Conservation (phyloP, 2,888 invertebrate species). For the Lasioglossum figueresi region DNA sequence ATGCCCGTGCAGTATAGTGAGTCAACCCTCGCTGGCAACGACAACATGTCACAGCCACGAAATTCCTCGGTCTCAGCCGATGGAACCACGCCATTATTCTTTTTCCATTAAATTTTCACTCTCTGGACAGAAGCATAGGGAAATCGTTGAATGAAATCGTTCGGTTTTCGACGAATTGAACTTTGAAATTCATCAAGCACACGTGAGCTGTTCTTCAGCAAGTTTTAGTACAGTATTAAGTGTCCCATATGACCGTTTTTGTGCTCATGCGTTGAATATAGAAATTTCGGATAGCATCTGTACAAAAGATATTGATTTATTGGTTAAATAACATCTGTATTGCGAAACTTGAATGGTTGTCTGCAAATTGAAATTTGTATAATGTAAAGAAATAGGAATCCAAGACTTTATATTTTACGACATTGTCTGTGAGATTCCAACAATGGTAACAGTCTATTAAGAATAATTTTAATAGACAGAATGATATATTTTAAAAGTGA, state of each 20-base stretch:
- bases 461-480: background rate
- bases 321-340: background rate
- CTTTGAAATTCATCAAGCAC: background rate
- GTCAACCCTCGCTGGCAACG: background rate
- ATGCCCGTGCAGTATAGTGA: slow-evolving; percentile 9
- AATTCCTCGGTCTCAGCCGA: slow-evolving; percentile 13
- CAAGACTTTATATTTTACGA: background rate
- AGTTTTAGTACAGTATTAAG: background rate
- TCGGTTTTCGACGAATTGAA: background rate
- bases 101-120: background rate
- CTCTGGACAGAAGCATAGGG: background rate
- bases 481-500: background rate
- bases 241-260: background rate
- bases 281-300: no score
- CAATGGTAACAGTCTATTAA: background rate
- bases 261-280: no score
- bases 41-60: slow-evolving; percentile 20
- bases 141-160: background rate
- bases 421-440: background rate
- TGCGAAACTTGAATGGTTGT: background rate
- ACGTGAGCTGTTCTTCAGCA: background rate
- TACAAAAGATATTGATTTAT: background rate
- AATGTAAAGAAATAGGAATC: background rate
- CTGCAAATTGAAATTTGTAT: background rate
- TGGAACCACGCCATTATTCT: background rate